Conservation (phyloP, 2,888 invertebrate genomes). For the Perizoma affinitatum region DNA sequence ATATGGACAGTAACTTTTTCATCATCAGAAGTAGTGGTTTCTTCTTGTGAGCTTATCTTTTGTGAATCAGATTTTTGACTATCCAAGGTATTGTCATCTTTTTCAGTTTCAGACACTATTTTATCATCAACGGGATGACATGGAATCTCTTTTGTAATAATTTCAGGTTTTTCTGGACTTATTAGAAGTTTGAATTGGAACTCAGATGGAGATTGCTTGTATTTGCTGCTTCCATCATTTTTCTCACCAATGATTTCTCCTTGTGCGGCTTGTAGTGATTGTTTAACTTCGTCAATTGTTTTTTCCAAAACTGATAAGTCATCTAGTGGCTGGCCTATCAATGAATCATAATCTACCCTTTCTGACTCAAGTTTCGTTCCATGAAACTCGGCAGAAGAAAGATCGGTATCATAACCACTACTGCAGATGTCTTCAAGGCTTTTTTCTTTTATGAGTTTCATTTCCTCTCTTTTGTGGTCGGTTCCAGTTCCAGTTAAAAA, state of each 20-base stretch:
- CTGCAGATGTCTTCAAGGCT: constrained; percentile 87
- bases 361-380: constrained; percentile 80
- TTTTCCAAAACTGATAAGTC: constrained; percentile 86
- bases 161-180: constrained; percentile 82
- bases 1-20: constrained; percentile 74
- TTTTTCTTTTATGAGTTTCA: constrained; percentile 77
- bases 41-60: constrained; percentile 74
- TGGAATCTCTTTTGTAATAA: constrained; percentile 84
- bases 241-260: constrained; percentile 87
- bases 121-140: constrained; percentile 72
- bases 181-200: constrained; percentile 87
- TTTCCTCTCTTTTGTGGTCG: constrained; percentile 74
- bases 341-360: constrained; percentile 77
- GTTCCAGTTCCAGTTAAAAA: constrained; percentile 78
- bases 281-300: constrained; percentile 88
- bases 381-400: constrained; percentile 86
- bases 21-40: constrained; percentile 82
- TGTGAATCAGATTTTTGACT: constrained; percentile 75
- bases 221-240: constrained; percentile 86
- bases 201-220: constrained; percentile 89
- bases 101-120: constrained; percentile 52
- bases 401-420: constrained; percentile 87
- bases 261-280: constrained; percentile 88
- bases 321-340: constrained; percentile 77
- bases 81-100: constrained; percentile 55